Percentiles rank a stretch among this genome's conserved stretches.
Conservation (phyloP, 2,113 vertebrate species). For the Scomber scombrus region DNA sequence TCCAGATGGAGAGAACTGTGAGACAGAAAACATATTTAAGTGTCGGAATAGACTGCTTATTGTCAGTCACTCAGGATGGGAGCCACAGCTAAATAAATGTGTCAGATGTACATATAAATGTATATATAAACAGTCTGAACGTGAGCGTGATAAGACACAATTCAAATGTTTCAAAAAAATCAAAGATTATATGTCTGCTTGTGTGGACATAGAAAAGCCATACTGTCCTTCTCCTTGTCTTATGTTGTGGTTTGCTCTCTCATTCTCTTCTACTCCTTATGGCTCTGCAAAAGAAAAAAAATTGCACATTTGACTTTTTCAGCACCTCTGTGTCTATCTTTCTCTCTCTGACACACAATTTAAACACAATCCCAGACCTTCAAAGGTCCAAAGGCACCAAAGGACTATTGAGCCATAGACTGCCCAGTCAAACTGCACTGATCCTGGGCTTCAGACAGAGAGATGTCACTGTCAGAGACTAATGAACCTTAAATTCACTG, state of each 20-base stretch:
- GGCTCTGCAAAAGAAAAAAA: constrained; percentile 56
- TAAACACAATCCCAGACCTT: not conserved
- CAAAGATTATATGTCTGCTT: constrained; percentile 65
- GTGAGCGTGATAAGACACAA: not conserved
- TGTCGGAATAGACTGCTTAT: constrained; percentile 6
- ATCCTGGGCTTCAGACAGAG: constrained; percentile 5
- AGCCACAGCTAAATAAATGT: constrained; percentile 32
- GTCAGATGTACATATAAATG: constrained; percentile 57
- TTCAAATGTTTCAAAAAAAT: constrained; percentile 58
- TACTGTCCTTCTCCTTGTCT: constrained; percentile 58
- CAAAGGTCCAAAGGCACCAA: constrained; percentile 49
- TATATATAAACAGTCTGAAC: constrained; percentile 52
- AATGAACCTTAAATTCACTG: not conserved
- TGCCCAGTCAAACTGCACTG: not conserved
- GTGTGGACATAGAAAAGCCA: constrained; percentile 70
- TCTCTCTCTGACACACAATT: constrained; percentile 33
- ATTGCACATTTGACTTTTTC: constrained; percentile 55
- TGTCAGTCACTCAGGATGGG: constrained; percentile 40
- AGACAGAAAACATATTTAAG: constrained; percentile 1
- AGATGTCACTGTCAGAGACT: constrained; percentile 35
- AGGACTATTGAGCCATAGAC: constrained; percentile 44
- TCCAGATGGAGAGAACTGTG: not conserved
- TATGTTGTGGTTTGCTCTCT: constrained; percentile 41
- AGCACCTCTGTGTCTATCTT: constrained; percentile 17
- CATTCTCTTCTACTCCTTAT: constrained; percentile 31